Evolutionary conservation across 1,140 invertebrate genomes (phyloP).

Genomic region (Saccostrea echinata): DNA sequence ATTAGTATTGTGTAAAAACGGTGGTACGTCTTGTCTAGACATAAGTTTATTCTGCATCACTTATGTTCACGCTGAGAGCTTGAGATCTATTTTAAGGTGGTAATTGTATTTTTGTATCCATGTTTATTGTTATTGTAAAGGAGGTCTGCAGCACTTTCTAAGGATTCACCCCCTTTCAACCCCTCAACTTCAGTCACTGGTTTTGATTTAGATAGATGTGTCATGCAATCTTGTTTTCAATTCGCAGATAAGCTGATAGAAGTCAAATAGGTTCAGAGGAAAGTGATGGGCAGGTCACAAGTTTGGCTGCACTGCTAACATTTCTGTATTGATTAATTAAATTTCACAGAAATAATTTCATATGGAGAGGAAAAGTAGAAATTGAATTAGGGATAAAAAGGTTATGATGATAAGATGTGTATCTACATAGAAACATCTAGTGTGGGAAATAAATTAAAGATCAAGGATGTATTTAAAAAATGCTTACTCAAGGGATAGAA

Average conservation of each 20-base stretch:
- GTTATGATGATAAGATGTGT: neutral
- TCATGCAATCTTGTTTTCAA: slow-evolving; percentile 24
- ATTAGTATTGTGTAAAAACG: neutral
- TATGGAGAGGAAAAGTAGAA: neutral
- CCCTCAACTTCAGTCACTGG: slow-evolving; percentile 1
- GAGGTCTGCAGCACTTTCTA: slow-evolving; percentile 15
- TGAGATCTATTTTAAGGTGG: neutral
- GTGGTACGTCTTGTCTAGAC: slow-evolving; percentile 13
- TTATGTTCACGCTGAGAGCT: neutral
- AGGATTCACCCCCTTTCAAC: neutral
- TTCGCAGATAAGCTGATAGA: neutral
- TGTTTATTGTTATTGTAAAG: neutral
- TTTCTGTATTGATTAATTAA: slow-evolving; percentile 20
- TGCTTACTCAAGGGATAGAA: neutral
- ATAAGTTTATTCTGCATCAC: neutral
- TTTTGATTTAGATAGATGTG: neutral
- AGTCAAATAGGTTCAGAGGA: slow-evolving; percentile 11
- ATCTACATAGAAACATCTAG: neutral
- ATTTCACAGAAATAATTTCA: neutral
- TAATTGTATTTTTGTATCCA: neutral
- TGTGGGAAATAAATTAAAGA: neutral
- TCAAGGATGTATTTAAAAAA: neutral
- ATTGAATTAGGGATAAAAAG: neutral
- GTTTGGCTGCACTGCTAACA: neutral
- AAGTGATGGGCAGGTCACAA: neutral